Evolutionary conservation across 2,888 invertebrate species (phyloP), one percentile per base, ranked within the genome.

Genomic region (Drosophila fulvimacula): DNA sequence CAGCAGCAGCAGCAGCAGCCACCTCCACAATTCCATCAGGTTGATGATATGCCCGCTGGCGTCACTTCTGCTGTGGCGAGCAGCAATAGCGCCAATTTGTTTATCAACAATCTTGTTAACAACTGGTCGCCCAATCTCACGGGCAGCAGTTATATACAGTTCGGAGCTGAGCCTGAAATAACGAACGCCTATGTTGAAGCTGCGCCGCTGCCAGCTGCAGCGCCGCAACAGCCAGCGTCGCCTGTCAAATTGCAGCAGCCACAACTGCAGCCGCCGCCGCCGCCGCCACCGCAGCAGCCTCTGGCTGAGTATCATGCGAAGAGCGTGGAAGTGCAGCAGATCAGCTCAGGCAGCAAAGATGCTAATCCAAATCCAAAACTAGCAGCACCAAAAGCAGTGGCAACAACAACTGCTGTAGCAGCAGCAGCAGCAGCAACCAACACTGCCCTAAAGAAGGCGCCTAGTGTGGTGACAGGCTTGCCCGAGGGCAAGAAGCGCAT

Each of bases 401-500:
- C 39, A 17, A 49, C 48, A 57, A 7, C 69, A 42, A 32, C 69
- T 52, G 61, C 73, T 60, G 38, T 67, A 65, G 4, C 44, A 27
- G 15, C 56, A 66, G 17, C 46, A 5, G 15, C 57, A 32, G 34
- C 64, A 60, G 21, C 79, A 46, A 52, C 76, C 60, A 39, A 67
- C 41, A 65, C 72, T 56, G 64, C 66, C 63, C 60, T 67, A 6
- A 82, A 72, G 39, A 88, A 84, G 44, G 34, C 83, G 6, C 72
- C 57, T 13, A 75, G 74, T 39, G 67, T 66, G 10, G 72, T 76
- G 9, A 36, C 78, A 3, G 75, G 75, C 79, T 15, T 36, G 57
- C 10, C 85, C 4, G 92, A 91, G 56, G 86, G 89, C 0, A 92
- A 91, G 61, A 93, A 93, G 66, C 94, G 96, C 56, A 96, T 96